phyloP scores from a whole-genome alignment of 2,113 vertebrate species.

The Campylorhamphus procurvoides region DNA sequence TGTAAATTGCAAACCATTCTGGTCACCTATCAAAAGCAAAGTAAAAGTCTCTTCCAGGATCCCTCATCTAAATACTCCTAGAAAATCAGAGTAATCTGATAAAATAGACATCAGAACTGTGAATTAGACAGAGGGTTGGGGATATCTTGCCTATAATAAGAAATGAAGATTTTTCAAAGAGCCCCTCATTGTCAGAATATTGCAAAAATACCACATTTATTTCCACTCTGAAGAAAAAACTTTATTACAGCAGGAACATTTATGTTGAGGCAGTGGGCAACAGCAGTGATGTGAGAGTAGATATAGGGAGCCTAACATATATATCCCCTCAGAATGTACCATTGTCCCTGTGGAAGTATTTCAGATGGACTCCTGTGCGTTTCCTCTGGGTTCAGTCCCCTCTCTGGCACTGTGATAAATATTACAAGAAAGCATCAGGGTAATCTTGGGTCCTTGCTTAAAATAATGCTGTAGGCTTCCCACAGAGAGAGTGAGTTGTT shows the following conservation, averaged over 20 bases:
- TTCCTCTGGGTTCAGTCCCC: background rate
- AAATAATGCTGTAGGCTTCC: conserved; percentile 15
- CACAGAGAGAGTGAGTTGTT: background rate
- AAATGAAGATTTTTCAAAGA: background rate
- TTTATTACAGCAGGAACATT: background rate
- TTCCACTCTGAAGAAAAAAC: background rate
- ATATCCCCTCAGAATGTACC: accelerated
- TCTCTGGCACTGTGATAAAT: background rate
- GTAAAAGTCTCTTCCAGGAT: background rate
- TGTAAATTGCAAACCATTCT: background rate
- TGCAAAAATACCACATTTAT: background rate
- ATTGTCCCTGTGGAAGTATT: background rate
- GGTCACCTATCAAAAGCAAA: background rate
- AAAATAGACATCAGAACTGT: background rate
- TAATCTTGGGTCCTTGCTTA: conserved; percentile 3
- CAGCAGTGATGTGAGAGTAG: background rate
- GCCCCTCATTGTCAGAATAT: background rate
- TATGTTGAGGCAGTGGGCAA: background rate
- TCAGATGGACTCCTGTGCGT: background rate
- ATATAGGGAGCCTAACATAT: background rate
- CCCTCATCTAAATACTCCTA: background rate
- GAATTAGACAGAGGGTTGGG: background rate
- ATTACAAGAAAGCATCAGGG: background rate
- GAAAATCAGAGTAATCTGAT: background rate
- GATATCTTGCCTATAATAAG: background rate